phyloP scores from a whole-genome alignment of 2,113 vertebrate species.

The Cavia aperea region DNA sequence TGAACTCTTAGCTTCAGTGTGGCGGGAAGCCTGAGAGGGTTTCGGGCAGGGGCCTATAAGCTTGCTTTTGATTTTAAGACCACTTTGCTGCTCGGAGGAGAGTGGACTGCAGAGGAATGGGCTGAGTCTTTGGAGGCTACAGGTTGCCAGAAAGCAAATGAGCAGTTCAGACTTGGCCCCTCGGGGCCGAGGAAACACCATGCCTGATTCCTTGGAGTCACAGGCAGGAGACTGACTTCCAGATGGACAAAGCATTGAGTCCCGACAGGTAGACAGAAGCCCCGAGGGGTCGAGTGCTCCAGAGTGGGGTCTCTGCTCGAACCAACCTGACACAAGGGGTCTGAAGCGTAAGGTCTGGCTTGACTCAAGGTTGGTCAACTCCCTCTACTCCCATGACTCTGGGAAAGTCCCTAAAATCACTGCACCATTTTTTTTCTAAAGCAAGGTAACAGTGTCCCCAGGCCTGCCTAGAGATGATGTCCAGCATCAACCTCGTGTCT shows the following conservation, averaged over 20 bases:
- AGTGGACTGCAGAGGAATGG: accelerated
- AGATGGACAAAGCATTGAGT: neutral
- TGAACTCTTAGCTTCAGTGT: neutral
- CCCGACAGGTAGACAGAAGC: neutral
- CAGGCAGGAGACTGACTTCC: neutral
- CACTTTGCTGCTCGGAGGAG: neutral
- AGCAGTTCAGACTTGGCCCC: neutral
- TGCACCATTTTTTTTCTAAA: neutral
- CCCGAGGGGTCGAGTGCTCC: neutral
- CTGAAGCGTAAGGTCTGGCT: neutral
- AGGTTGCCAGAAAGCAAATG: neutral
- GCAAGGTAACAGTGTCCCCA: too few relatives aligned
- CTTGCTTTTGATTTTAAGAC: neutral
- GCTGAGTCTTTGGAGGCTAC: neutral
- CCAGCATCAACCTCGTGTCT: neutral
- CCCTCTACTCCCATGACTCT: neutral
- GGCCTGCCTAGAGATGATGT: neutral
- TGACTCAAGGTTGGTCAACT: neutral
- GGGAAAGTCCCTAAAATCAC: neutral
- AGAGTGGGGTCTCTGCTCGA: neutral
- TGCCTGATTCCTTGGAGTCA: accelerated
- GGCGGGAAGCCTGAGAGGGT: neutral
- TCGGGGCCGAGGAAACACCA: neutral
- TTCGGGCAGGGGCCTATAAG: neutral
- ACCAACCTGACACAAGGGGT: accelerated